A percentile compares a stretch with the other conserved stretches of the same genome.
Evolutionary conservation across 2,797 vertebrate species (phyloP).

Genomic region (Agapornis canus): DNA sequence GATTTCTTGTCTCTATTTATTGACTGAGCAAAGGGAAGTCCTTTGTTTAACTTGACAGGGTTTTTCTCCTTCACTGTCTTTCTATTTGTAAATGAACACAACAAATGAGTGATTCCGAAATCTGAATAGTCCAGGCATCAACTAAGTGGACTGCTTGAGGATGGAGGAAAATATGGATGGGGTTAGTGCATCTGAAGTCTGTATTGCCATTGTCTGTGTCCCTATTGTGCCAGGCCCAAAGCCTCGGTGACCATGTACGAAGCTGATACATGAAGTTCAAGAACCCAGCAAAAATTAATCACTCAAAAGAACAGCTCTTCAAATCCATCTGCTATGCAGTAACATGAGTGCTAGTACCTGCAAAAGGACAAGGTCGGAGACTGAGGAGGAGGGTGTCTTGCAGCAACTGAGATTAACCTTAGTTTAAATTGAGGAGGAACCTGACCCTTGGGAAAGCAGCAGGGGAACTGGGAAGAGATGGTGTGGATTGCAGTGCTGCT

Average conservation of each 20-base stretch:
- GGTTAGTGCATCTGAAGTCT: background rate
- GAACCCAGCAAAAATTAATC: constrained; percentile 12
- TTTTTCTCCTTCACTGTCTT: background rate
- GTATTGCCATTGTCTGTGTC: background rate
- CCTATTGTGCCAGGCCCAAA: background rate
- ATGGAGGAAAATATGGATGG: background rate
- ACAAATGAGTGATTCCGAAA: background rate
- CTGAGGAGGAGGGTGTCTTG: background rate
- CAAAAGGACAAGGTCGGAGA: background rate
- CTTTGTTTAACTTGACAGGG: background rate
- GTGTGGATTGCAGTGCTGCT: background rate
- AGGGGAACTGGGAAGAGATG: background rate
- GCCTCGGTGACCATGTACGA: background rate
- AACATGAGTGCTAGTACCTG: background rate
- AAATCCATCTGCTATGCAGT: constrained; percentile 21
- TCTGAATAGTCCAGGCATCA: background rate
- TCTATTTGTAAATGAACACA: background rate
- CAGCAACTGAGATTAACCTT: background rate
- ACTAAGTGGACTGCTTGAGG: background rate
- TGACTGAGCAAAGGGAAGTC: background rate
- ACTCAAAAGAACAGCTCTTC: background rate
- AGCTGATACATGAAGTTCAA: background rate
- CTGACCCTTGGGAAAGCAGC: background rate
- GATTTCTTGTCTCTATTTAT: background rate
- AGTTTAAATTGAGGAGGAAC: background rate